Evolutionary conservation across 2,113 vertebrate species (phyloP).

Genomic region (Stegostoma tigrinum): DNA sequence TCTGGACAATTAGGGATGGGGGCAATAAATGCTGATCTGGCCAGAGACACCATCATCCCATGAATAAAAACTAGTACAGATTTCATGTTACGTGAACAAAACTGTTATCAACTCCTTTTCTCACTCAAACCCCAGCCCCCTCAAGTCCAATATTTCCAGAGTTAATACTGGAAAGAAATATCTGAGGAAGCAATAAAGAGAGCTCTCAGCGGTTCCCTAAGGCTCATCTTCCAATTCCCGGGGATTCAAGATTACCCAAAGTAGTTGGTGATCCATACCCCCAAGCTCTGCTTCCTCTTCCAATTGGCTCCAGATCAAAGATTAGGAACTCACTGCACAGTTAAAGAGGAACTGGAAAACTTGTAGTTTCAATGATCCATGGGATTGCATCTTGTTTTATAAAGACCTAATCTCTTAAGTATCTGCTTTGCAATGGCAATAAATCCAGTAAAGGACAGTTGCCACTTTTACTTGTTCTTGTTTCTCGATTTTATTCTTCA

Average conservation of each 20-base stretch:
- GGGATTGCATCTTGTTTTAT: neutral
- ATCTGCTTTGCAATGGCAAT: neutral
- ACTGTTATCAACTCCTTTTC: too few species aligned
- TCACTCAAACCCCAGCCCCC: too few species aligned
- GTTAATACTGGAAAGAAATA: neutral
- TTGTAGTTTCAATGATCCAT: neutral
- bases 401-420: neutral
- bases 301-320: neutral
- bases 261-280: neutral
- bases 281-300: neutral
- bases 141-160: neutral
- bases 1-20: too few species aligned
- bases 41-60: too few species aligned
- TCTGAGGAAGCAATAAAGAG: neutral
- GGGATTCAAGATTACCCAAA: neutral
- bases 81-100: too few species aligned
- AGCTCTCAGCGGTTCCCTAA: neutral
- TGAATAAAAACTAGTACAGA: too few species aligned
- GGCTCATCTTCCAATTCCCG: neutral
- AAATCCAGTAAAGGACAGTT: neutral
- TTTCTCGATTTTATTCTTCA: neutral
- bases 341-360: neutral
- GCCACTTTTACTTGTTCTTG: too few species aligned
- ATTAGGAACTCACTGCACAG: neutral
- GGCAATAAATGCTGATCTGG: too few species aligned